Base-by-base conservation (phyloP, 2,797 vertebrate genomes). In the Hipposideros larvatus region DNA sequence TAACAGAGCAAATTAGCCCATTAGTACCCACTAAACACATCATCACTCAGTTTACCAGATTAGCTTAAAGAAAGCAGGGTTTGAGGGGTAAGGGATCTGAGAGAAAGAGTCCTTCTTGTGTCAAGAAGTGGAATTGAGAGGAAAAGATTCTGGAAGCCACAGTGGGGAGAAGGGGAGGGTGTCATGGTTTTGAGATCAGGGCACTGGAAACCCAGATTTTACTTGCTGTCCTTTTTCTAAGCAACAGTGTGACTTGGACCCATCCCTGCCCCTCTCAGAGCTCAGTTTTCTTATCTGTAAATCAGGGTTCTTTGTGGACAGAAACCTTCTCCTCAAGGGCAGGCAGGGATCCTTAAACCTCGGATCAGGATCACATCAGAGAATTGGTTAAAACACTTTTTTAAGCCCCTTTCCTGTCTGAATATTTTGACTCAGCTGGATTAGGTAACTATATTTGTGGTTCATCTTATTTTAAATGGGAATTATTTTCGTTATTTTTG, bases 391-490 rank as follows among this genome's bases (percentile, higher is more conserved):
- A 71, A 87, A 31, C 14, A 24, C 24, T 21, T 63, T 55, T 61
- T 63, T 63, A 63, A 63, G 53, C 43, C 31, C 6, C 7, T 41
- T 75, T 92, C 66, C 26, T 92, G 88, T 75, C 65, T 87, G 87
- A 53, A 51, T 46, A 41, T 10, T 71, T 53, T 87, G 43, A 68
- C 51, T 85, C 61, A 24, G 0, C 1, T 74, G 43, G 18, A 75
- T 59, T 57, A 19, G 78, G 41, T 61, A 41, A 68, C 26, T 77
- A 0, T 22, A 48, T 22, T 51, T 87, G 31, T 74, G 88, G 43
- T 73, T 71, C 41, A 34, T 73, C 65, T 97, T 61, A 71, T 37
- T 94, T 87, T 92, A 68, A 89, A 84, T 87, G 53, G 43, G 59
- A 93, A 66, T 93, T 83, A 21, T 63, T 88, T 89, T 82, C 37